A percentile compares a stretch with the other conserved stretches of the same genome.
Evolutionary conservation across 2,797 vertebrate species (phyloP).

Genomic region (Enteromius anoplus): DNA sequence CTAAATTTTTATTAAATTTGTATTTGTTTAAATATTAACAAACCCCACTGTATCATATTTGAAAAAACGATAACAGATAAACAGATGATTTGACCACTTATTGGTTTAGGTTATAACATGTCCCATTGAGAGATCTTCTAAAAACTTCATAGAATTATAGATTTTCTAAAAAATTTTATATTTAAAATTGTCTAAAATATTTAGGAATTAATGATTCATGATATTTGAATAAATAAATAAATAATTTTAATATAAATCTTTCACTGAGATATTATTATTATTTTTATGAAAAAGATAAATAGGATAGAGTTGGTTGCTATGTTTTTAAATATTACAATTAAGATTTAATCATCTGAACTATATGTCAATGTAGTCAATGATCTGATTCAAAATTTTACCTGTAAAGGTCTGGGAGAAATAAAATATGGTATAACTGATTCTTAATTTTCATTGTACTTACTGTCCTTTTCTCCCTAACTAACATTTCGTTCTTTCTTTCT

Average conservation of each 20-base stretch:
- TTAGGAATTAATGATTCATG: neutral
- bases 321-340: neutral
- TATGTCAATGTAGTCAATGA: neutral
- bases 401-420: conserved; percentile 21
- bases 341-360: neutral
- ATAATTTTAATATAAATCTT: neutral
- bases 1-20: no score
- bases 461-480: neutral
- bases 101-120: neutral
- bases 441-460: neutral
- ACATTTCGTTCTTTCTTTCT: neutral
- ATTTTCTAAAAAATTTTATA: neutral
- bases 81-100: no score
- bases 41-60: neutral
- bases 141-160: neutral
- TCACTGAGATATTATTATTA: neutral
- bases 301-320: neutral
- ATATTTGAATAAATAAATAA: neutral
- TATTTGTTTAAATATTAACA: neutral
- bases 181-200: neutral
- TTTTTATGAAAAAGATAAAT: neutral
- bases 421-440: neutral
- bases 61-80: neutral
- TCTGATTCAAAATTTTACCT: neutral
- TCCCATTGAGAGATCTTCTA: neutral